These are phyloP conservation scores for Drosophila imparisetae DNA, from an alignment of 2,888 invertebrate species.

Conservation along the genomic window DNA sequence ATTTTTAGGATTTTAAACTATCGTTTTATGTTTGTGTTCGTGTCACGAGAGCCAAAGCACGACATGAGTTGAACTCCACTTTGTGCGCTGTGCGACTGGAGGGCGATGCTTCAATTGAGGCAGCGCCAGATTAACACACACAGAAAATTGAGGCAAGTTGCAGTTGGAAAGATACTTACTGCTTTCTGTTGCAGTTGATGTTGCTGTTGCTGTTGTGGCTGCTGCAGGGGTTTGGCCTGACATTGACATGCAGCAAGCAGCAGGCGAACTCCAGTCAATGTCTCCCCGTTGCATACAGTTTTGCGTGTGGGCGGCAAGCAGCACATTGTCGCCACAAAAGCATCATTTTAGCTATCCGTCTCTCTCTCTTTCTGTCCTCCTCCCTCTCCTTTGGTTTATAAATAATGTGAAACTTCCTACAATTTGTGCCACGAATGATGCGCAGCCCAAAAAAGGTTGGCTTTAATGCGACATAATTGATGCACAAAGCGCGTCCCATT, in stretches of 20 bases:
- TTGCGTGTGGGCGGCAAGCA: conserved; percentile 47
- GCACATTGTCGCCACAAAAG: conserved; percentile 32
- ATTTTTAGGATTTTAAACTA: too few species aligned
- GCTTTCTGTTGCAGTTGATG: conserved; percentile 12
- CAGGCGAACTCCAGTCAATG: conserved; percentile 7
- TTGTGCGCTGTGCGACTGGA: conserved; percentile 9
- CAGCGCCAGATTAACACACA: conserved; percentile 64
- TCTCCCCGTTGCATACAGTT: conserved; percentile 26
- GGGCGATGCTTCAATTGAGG: conserved; percentile 59
- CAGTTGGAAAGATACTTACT: conserved; percentile 33
- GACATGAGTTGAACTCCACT: not conserved
- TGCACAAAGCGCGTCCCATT: conserved; percentile 66
- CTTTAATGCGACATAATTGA: conserved; percentile 76
- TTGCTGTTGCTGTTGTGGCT: conserved; percentile 10
- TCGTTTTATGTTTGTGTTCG: not conserved
- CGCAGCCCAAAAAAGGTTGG: conserved; percentile 34
- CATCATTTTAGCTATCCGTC: not conserved
- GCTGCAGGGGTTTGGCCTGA: conserved; percentile 47
- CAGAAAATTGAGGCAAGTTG: conserved; percentile 56
- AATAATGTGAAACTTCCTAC: conserved; percentile 75
- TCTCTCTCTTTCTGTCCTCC: not conserved
- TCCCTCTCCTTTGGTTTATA: conserved; percentile 14
- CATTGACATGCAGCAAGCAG: conserved; percentile 62
- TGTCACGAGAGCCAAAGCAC: not conserved
- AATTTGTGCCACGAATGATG: conserved; percentile 68